A percentile compares a stretch with the other conserved stretches of the same genome.
Conservation (phyloP, 2,113 vertebrate genomes). For the Campylomormyrus tamandua region DNA sequence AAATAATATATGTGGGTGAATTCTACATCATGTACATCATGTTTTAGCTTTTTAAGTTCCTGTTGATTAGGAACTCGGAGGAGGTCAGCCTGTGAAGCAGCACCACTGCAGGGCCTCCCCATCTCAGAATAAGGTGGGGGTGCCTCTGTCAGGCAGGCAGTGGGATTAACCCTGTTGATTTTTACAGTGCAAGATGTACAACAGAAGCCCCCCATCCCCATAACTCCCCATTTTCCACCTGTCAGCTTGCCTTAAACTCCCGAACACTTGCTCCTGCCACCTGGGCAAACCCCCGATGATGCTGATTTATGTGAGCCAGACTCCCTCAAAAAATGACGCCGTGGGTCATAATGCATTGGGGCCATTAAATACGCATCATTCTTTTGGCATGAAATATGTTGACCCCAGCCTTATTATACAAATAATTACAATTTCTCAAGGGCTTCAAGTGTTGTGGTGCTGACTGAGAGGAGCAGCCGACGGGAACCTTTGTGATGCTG, state of each 20-base stretch:
- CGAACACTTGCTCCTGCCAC: slow-evolving; percentile 55
- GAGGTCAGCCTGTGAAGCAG: neutral
- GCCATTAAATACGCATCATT: slow-evolving; percentile 74
- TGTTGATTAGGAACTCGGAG: neutral
- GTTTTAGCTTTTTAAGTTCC: neutral
- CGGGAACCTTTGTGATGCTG: neutral
- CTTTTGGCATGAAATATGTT: slow-evolving; percentile 76
- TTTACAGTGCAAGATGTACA: slow-evolving; percentile 93
- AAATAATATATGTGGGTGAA: neutral
- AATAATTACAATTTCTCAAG: slow-evolving; percentile 70
- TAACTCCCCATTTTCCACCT: slow-evolving; percentile 84
- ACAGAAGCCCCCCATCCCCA: slow-evolving; percentile 73
- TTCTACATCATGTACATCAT: neutral
- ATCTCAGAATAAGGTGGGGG: neutral
- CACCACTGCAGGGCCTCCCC: neutral
- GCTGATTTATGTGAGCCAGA: slow-evolving; percentile 65
- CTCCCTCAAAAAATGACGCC: slow-evolving; percentile 66
- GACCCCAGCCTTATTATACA: slow-evolving; percentile 72
- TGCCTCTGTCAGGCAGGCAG: slow-evolving; percentile 19
- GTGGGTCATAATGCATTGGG: slow-evolving; percentile 68
- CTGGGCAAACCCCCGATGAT: slow-evolving; percentile 68
- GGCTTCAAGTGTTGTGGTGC: slow-evolving; percentile 54
- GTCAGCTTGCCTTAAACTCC: slow-evolving; percentile 68
- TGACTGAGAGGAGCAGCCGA: slow-evolving; percentile 25
- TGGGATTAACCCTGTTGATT: slow-evolving; percentile 71